These are phyloP conservation scores for Paracentrotus lividus DNA, from an alignment of 53 echinoderm and acorn worm species.

Conservation along the genomic window DNA sequence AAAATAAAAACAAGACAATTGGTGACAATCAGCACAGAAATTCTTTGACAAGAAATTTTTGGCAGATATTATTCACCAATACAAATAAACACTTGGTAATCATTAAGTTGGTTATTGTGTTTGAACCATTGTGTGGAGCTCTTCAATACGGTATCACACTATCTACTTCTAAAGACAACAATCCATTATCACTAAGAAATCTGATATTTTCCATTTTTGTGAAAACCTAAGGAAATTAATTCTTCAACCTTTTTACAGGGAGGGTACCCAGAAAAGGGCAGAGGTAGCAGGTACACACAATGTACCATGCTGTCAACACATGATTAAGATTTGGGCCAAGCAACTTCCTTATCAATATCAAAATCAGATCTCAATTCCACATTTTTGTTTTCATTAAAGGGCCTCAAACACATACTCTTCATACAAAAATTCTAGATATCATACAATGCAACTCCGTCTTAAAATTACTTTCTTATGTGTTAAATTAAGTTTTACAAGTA, in stretches of 20 bases:
- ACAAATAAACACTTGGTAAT: too few relatives aligned
- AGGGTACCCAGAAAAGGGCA: not conserved
- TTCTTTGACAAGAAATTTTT: too few relatives aligned
- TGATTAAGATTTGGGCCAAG: constrained; percentile 24
- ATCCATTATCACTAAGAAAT: not conserved
- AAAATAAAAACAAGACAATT: too few relatives aligned
- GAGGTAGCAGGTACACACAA: not conserved
- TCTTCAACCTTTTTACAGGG: not conserved
- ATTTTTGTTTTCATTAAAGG: not conserved
- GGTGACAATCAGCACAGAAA: too few relatives aligned
- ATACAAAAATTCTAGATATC: too few relatives aligned
- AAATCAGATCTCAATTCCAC: constrained; percentile 15
- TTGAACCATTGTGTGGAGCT: not conserved
- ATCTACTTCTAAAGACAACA: not conserved
- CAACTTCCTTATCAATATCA: constrained; percentile 29
- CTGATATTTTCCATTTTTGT: not conserved
- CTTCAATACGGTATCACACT: not conserved
- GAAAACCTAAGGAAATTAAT: not conserved
- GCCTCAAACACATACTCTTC: not conserved
- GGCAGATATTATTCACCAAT: too few relatives aligned
- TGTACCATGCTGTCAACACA: not conserved
- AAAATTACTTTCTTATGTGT: too few relatives aligned
- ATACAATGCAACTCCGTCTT: too few relatives aligned
- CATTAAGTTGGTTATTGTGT: too few relatives aligned
- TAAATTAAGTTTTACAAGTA: too few relatives aligned